These are phyloP conservation scores for Lasius platythorax DNA, from an alignment of 2,888 invertebrate genomes.

Conservation along the genomic window DNA sequence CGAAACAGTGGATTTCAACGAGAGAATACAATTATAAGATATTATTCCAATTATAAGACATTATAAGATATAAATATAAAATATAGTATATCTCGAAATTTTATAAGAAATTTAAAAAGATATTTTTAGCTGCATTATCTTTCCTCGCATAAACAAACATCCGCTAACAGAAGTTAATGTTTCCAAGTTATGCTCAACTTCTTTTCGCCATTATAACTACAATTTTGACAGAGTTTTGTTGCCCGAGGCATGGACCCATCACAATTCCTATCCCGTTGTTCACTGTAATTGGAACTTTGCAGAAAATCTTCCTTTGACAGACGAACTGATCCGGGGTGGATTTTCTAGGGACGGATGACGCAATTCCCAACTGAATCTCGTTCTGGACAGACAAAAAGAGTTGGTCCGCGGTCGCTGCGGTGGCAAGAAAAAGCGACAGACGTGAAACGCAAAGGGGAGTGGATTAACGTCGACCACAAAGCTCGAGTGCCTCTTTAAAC, in stretches of 20 bases:
- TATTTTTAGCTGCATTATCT: not conserved
- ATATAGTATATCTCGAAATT: not conserved
- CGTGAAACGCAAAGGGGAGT: constrained; percentile 27
- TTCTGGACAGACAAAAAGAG: constrained; percentile 49
- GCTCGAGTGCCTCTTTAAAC: constrained; percentile 43
- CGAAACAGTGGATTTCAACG: not conserved
- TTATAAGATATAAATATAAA: not conserved
- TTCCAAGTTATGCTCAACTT: not conserved
- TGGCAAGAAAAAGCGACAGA: constrained; percentile 44
- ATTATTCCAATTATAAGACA: not conserved
- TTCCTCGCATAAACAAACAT: not conserved
- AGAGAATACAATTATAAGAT: not conserved
- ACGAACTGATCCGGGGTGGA: constrained; percentile 67
- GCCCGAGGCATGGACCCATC: constrained; percentile 56
- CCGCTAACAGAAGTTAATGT: constrained; percentile 5
- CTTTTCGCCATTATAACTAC: constrained; percentile 59
- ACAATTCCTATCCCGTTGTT: constrained; percentile 71
- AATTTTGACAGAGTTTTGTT: constrained; percentile 53
- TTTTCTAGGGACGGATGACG: constrained; percentile 62
- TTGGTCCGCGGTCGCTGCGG: constrained; percentile 24
- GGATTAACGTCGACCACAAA: constrained; percentile 36
- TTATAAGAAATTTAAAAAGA: not conserved
- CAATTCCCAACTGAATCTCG: constrained; percentile 67
- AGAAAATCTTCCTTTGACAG: constrained; percentile 67
- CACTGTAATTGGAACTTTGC: constrained; percentile 74